These are phyloP conservation scores for Malurus alboscapulatus DNA, from an alignment of 2,113 vertebrate genomes.

Conservation along the genomic window DNA sequence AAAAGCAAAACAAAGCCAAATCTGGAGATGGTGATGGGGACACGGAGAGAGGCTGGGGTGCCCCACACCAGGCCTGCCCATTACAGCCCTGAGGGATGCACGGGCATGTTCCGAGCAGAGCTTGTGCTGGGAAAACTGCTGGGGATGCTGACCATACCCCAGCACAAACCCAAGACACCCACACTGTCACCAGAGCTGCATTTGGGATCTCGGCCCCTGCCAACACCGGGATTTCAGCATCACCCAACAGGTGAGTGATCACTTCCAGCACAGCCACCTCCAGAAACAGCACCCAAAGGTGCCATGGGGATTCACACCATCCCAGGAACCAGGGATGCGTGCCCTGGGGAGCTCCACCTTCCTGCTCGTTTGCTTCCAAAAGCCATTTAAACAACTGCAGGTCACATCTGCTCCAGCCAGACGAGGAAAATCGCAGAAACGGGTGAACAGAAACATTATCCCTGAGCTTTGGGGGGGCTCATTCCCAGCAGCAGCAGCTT, in stretches of 20 bases:
- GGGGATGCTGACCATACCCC: background rate
- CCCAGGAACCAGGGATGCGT: background rate
- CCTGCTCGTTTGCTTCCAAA: background rate
- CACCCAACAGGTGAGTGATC: accelerated
- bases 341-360: background rate
- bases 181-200: background rate
- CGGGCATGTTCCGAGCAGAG: accelerated
- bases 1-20: background rate
- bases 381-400: background rate
- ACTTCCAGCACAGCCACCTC: background rate
- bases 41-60: background rate
- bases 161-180: background rate
- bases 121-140: background rate
- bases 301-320: background rate
- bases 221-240: background rate
- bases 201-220: background rate
- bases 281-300: background rate
- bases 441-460: background rate
- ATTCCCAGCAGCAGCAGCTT: background rate
- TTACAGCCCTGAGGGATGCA: background rate
- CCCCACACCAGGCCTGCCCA: background rate
- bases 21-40: accelerated
- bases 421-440: background rate
- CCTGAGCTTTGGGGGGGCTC: background rate
- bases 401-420: background rate